Conservation (phyloP, 2,888 invertebrate genomes). For the Automeris io region DNA sequence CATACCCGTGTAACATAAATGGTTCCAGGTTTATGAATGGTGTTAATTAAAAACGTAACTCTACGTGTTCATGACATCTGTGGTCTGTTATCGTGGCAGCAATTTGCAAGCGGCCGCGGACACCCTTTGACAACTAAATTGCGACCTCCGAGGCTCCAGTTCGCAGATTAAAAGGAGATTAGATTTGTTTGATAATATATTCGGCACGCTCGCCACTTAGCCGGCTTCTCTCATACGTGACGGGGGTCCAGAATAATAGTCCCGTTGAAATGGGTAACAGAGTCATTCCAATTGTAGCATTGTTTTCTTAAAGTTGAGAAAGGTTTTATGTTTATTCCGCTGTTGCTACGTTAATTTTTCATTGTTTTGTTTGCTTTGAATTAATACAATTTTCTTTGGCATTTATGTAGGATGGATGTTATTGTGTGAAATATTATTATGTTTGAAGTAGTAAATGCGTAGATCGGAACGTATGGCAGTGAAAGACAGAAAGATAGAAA, state of each 20-base stretch:
- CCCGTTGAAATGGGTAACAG: background rate
- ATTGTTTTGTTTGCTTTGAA: background rate
- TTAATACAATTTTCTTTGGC: too few relatives aligned
- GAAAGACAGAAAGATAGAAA: too few relatives aligned
- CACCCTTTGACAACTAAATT: slow-evolving; percentile 53
- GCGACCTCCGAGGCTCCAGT: slow-evolving; percentile 24
- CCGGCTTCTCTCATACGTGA: slow-evolving; percentile 9
- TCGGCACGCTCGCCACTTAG: slow-evolving; percentile 18
- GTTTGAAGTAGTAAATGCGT: too few relatives aligned
- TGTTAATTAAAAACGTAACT: slow-evolving; percentile 2
- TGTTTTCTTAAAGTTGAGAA: background rate
- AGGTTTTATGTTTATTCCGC: background rate
- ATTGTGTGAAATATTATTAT: too few relatives aligned
- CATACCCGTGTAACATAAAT: too few relatives aligned
- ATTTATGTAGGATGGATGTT: too few relatives aligned
- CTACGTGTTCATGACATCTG: background rate
- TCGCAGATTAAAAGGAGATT: slow-evolving; percentile 42
- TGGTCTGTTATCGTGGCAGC: slow-evolving; percentile 20
- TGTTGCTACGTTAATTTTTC: background rate
- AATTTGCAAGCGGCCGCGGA: slow-evolving; percentile 37
- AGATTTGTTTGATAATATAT: slow-evolving; percentile 33
- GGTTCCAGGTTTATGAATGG: background rate
- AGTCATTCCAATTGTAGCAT: slow-evolving; percentile 1
- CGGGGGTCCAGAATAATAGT: slow-evolving; percentile 1
- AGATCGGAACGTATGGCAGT: too few relatives aligned